Evolutionary conservation across 2,888 invertebrate genomes (phyloP).

Genomic region (Linnaemya vulpina): DNA sequence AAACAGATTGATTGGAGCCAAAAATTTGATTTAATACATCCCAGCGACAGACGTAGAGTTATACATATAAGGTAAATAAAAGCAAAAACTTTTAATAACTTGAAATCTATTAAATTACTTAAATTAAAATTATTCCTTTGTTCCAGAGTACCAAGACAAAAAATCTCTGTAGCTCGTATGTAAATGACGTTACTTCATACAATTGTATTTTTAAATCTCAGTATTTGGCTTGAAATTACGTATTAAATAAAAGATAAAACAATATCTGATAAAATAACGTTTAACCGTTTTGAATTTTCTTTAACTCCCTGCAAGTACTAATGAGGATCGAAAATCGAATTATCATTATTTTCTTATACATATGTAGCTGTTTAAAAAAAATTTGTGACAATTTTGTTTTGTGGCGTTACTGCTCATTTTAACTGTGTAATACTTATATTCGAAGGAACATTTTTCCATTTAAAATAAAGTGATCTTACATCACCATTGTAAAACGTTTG

Average conservation of each 20-base stretch:
- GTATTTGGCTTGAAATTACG: neutral
- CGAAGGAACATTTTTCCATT: no score
- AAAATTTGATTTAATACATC: conserved; percentile 88
- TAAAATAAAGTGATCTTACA: no score
- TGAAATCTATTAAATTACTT: neutral
- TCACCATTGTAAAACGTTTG: no score
- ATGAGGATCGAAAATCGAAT: no score
- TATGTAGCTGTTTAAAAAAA: no score
- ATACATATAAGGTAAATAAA: conserved; percentile 85
- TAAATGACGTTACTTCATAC: conserved; percentile 28
- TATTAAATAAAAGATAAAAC: conserved; percentile 12
- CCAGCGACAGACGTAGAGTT: conserved; percentile 88
- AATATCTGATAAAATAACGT: neutral
- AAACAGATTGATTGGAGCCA: conserved; percentile 89
- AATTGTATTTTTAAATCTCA: conserved; percentile 5
- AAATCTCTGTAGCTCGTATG: conserved; percentile 81
- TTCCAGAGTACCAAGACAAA: conserved; percentile 82
- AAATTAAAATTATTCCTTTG: conserved; percentile 33
- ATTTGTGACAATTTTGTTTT: no score
- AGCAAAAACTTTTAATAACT: neutral
- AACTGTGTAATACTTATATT: no score
- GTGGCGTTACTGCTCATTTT: no score
- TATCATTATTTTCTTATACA: no score
- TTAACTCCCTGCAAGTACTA: no score
- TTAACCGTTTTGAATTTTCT: neutral